Base-by-base conservation (phyloP, 1,140 invertebrate genomes). In the Cataglyphis hispanica region DNA sequence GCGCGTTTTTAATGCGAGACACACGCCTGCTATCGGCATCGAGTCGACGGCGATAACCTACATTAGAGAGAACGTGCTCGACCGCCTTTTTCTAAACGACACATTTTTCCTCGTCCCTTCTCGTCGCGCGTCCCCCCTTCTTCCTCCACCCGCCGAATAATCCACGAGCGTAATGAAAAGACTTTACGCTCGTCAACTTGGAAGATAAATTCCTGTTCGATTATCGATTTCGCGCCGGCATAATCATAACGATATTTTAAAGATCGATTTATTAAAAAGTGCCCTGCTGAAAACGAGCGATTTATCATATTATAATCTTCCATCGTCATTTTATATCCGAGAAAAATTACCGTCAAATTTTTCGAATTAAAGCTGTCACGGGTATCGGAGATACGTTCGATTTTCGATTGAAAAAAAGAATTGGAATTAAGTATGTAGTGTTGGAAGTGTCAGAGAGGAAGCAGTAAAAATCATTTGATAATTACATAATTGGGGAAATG, bases 1-100 rank as follows among this genome's bases (percentile, higher is more conserved):
- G 43, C 78, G 43, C 78, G 53, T 25, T 81, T 81, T 81, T 81
- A 81, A 81, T 72, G 50, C 64, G 77, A 43, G 77, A 31, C 66
- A 31, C 25, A 70, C 25, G 50, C 31, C 66, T 81, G 78, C 22
- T 80, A 80, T 72, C 66, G 50, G 61, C 37, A 81, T 11, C 50
- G 31, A 53, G 63, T 27, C 11, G 46, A 19, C 25, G 46, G 40
- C 19, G 66, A 72, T 72, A 81, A 81, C 66, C 78, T 72, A 81
- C 66, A 72, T 81, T 60, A 72, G 19, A n/a, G 77, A 69, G 66
- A 60, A 81, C 76, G 34, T 22, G 34, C 78, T 46, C 66, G 67
- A 74, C 37, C 66, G 67, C 37, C 67, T 72, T 83, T 83, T 81
- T 43, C 64, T 69, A 43, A 72, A 61, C 53, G 66, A 60, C 37